Evolutionary conservation across 2,113 vertebrate species (phyloP).

Genomic region (Ancistrus triradiatus): DNA sequence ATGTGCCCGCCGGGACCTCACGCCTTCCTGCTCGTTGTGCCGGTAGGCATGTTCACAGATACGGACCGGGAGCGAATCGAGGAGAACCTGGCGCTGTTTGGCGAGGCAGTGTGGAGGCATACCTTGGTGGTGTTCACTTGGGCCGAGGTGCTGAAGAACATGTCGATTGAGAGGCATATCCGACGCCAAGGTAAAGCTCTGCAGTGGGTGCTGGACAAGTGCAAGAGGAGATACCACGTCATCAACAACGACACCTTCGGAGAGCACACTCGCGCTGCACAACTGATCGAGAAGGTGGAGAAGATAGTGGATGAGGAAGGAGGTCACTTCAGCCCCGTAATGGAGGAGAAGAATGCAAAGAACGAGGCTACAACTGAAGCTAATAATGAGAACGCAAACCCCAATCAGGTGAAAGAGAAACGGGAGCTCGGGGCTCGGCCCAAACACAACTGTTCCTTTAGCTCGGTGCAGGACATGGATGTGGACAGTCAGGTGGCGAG

Average conservation of each 20-base stretch:
- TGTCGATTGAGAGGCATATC: constrained; percentile 70
- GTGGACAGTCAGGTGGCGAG: constrained; percentile 59
- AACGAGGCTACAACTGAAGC: constrained; percentile 21
- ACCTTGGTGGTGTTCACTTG: constrained; percentile 71
- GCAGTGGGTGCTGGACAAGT: constrained; percentile 68
- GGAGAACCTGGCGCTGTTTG: constrained; percentile 68
- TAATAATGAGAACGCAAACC: constrained; percentile 47
- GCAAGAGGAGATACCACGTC: constrained; percentile 66
- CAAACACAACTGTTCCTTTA: constrained; percentile 59
- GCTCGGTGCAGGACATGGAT: constrained; percentile 44
- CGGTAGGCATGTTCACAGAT: constrained; percentile 72
- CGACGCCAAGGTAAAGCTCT: constrained; percentile 68
- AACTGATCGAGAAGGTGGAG: constrained; percentile 65
- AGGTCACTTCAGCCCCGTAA: constrained; percentile 48
- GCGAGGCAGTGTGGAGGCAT: constrained; percentile 65
- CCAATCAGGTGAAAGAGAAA: constrained; percentile 31
- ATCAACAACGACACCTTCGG: constrained; percentile 68
- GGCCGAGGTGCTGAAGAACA: constrained; percentile 61
- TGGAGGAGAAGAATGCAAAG: constrained; percentile 42
- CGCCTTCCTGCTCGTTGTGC: constrained; percentile 69
- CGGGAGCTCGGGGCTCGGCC: constrained; percentile 61
- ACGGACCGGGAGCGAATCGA: constrained; percentile 63
- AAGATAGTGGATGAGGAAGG: constrained; percentile 67
- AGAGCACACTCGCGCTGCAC: constrained; percentile 62
- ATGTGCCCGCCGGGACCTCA: constrained; percentile 69